These are phyloP conservation scores for Dioctria linearis DNA, from an alignment of 2,888 invertebrate species.

Conservation along the genomic window DNA sequence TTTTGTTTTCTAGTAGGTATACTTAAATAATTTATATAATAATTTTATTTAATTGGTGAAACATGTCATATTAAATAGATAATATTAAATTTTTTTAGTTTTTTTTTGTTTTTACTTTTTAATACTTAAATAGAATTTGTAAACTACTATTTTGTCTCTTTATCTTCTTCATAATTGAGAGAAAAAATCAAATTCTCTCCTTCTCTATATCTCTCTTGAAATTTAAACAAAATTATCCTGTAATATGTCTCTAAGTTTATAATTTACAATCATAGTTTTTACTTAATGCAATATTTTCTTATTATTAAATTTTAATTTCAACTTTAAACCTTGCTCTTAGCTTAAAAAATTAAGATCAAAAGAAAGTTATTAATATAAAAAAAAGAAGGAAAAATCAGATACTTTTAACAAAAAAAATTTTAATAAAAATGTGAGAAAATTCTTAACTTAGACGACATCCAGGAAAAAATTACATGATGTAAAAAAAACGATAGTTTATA, in stretches of 20 bases:
- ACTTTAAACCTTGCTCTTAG: constrained; percentile 1
- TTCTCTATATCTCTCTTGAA: neutral
- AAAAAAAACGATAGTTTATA: neutral
- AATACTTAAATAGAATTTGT: constrained; percentile 45
- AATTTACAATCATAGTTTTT: neutral
- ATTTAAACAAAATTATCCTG: neutral
- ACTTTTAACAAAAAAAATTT: neutral
- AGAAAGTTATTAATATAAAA: neutral
- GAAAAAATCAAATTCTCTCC: no score
- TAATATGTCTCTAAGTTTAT: neutral
- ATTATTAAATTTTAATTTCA: neutral
- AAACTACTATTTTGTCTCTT: neutral
- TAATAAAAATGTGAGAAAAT: neutral
- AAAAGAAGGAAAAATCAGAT: neutral
- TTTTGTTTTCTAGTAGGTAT: neutral
- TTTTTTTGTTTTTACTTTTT: constrained; percentile 14
- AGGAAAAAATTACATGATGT: neutral
- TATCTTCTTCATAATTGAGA: neutral
- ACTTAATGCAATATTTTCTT: neutral
- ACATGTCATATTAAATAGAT: constrained; percentile 38
- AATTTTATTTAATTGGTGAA: constrained; percentile 19
- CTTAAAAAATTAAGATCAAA: neutral
- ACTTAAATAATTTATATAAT: constrained; percentile 1
- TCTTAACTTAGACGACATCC: neutral
- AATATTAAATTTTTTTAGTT: no score